Evolutionary conservation across 2,797 vertebrate species (phyloP), one percentile per base, ranked within the genome.

Genomic region (Botia almorhae): DNA sequence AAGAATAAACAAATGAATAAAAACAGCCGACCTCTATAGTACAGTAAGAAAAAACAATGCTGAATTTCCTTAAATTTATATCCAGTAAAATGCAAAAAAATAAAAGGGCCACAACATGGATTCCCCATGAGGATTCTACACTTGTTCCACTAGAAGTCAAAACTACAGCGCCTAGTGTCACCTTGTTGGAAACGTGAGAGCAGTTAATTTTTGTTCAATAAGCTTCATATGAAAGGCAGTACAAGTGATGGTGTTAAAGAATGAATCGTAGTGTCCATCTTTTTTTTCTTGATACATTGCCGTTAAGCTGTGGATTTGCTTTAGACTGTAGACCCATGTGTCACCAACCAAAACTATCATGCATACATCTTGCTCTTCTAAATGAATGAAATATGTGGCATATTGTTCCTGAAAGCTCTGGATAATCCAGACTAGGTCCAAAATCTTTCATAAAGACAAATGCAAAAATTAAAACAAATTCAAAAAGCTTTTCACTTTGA

Each of bases 21-120:
- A 89, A 92, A 92, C 90, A 90, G 89, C 87, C 71, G 84, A 82
- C 91, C 85, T 88, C 87, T 89, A 88, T 87, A 82, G 73, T 90
- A 91, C 90, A 92, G 86, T 91, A 88, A 90, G 87, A 90, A 91
- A 88, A 88, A 75, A 43, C 17, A 74, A 56, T 7, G 83, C 61
- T 81, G 79, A 76, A 82, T 81, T 75, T 82, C 78, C 81, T 86
- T 77, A 80, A 86, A 78, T 69, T 87, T 77, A 82, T 81, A 77
- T 80, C 83, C 84, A 88, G 85, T 87, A 87, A 89, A 88, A 88
- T 76, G 82, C 65, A 55, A 85, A 88, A 86, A 36, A 36, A 64
- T 81, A 88, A 87, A 87, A 86, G 75, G 83, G 78, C 82, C 84
- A 83, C 68, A 81, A 82, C 74, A 78, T 85, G 84, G 70, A 77